These are phyloP conservation scores for Dinocampus coccinellae DNA, from an alignment of 2,888 invertebrate genomes.

Conservation along the genomic window DNA sequence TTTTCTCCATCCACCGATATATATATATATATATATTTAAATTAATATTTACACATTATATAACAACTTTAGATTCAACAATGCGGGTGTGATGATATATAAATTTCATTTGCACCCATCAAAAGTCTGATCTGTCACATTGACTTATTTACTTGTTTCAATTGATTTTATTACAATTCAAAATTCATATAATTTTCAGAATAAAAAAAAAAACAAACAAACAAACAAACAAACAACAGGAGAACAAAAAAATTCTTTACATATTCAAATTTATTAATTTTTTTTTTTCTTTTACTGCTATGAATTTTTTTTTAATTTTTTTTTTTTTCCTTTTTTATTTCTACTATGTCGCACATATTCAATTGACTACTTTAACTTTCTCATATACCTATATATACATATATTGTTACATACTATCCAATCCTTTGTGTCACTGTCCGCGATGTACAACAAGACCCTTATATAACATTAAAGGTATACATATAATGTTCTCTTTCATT, in stretches of 20 bases:
- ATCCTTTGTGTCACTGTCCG: neutral
- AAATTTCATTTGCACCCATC: neutral
- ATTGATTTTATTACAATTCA: neutral
- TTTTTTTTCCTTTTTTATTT: no score
- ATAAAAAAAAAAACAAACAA: no score
- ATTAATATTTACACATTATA: neutral
- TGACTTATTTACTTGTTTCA: neutral
- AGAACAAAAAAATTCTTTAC: no score
- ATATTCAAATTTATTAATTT: no score
- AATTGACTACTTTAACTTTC: neutral
- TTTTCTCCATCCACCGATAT: no score
- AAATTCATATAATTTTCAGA: neutral
- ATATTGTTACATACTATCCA: neutral
- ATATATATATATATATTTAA: no score
- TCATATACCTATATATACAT: neutral
- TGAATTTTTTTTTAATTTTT: no score
- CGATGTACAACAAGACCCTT: neutral
- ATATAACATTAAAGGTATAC: neutral
- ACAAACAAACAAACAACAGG: no score
- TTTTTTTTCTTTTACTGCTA: no score
- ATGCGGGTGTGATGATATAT: neutral
- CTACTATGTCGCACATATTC: no score
- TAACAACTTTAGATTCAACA: neutral
- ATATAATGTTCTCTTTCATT: neutral
- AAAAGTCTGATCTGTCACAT: neutral